Evolutionary conservation across 2,113 vertebrate genomes (phyloP), one percentile per base, ranked within the genome.

Genomic region (Gorsachius goisagi): DNA sequence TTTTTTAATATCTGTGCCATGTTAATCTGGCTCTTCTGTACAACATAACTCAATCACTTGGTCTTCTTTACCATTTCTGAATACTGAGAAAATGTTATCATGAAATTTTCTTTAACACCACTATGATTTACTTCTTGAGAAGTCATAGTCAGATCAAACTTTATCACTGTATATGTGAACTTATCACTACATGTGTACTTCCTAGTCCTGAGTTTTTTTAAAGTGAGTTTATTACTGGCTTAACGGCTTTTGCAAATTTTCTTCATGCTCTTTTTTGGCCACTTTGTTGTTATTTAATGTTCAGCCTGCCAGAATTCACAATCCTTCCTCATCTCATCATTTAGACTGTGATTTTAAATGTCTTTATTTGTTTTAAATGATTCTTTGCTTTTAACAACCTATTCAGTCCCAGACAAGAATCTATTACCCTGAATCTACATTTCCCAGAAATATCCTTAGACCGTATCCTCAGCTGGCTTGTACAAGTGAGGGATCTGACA

Each of bases 161-260:
- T 76, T 75, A 67, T 49, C 41, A 49, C 7, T 53, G n/a, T 14
- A 9, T 18, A n/a, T 32, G 2, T 41, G 49, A 93, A 41, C 39
- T 41, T 41, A 41, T 5, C 39, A 13, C 39, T 41, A 41, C 39
- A 41, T 41, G 39, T 41, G 39, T 50, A 53, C 14, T 71, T 91
- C 50, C 9, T 28, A 53, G 4, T 53, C n/a, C 10, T 45, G 13
- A 35, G 14, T 49, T 62, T 64, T 78, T 82, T 41, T 4, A 9
- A 33, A 79, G 28, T 24, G 15, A 23, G 5, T 68, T 69, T 64
- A 47, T 53, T 64, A 79, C 7, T 56, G 49, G 72, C 20, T 60
- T 49, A 50, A 37, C 0, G 0, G 0, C 15, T 53, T 79, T 30
- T 64, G 28, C 7, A 86, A 66, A 41, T 72, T 68, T 90, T 82